Conservation (phyloP, 2,888 invertebrate genomes). For the Pandemis corylana region DNA sequence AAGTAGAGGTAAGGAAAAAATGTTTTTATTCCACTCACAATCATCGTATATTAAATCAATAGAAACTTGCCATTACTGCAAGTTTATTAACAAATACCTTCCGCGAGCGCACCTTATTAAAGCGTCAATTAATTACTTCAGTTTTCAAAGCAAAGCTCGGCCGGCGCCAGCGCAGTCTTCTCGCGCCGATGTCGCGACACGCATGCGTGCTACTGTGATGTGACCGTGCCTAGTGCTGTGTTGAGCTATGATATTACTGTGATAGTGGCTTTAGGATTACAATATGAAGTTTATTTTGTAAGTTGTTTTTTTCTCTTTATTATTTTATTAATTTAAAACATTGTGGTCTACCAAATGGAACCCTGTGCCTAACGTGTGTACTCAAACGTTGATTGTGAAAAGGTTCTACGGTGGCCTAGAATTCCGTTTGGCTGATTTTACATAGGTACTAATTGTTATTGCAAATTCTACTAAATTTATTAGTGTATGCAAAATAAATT, state of each 20-base stretch:
- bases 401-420: too few species aligned
- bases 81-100: slow-evolving; percentile 6
- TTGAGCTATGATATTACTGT: slow-evolving; percentile 47
- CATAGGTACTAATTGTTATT: too few species aligned
- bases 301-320: slow-evolving; percentile 41
- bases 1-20: too few species aligned
- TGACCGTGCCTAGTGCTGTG: slow-evolving; percentile 46
- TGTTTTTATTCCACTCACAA: background rate
- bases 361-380: too few species aligned
- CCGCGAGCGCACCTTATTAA: slow-evolving; percentile 31
- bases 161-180: slow-evolving; percentile 33
- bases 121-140: slow-evolving; percentile 38
- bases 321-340: background rate
- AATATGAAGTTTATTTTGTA: slow-evolving; percentile 51
- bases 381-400: too few species aligned
- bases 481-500: too few species aligned
- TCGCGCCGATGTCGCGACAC: slow-evolving; percentile 14
- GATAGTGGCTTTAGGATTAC: slow-evolving; percentile 43
- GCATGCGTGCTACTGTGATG: slow-evolving; percentile 42
- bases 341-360: too few species aligned
- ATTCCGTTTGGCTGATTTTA: too few species aligned
- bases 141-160: slow-evolving; percentile 30
- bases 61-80: background rate
- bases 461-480: too few species aligned
- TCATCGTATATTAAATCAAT: background rate